Evolutionary conservation across 35 echinoderm and acorn worm species (phyloP), one percentile per base, ranked within the genome.

Genomic region (Ophiothrix spiculata): DNA sequence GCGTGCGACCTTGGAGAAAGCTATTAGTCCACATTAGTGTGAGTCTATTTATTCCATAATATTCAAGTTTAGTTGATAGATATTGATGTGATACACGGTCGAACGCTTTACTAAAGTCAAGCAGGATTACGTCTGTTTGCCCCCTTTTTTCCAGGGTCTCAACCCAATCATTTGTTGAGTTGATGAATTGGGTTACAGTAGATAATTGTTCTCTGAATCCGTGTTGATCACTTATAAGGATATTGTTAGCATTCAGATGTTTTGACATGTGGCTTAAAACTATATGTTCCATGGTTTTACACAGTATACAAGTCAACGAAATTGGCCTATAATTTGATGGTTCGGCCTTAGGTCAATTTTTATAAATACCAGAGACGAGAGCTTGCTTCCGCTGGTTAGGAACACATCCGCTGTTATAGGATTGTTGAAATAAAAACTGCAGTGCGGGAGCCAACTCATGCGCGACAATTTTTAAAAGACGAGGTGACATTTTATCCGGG

Each of bases 241-340:
- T 90, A 38, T 90, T 60, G 32, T 90, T 31, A 3, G 1, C 31
- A 36, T 32, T 74, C 15, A 74, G 32, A 79, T 90, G 88, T 12
- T 75, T 78, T 25, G 80, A 35, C 11, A 84, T 78, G 36, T 85
- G 69, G 33, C 80, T 84, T 2, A 45, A 36, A 13, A 90, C 73
- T 8, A 89, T 81, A 46, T 90, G 88, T 56, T 90, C 81, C 80
- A 90, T 41, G 1, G 85, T 41, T 56, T 90, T 90, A 63, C 81
- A 90, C 17, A 25, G n/a, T 36, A 90, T 76, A 35, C 81, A 84
- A 16, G 81, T 90, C 19, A 90, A 54, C 15, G 63, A 77, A 38
- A 90, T 85, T 77, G 88, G 81, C 4, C 80, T 38, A 31, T 90
- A 90, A 31, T 90, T 90, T 41, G 60, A 64, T 8, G 81, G 80